phyloP scores from a whole-genome alignment of 2,113 vertebrate species.

The Rhabdomys dilectus region DNA sequence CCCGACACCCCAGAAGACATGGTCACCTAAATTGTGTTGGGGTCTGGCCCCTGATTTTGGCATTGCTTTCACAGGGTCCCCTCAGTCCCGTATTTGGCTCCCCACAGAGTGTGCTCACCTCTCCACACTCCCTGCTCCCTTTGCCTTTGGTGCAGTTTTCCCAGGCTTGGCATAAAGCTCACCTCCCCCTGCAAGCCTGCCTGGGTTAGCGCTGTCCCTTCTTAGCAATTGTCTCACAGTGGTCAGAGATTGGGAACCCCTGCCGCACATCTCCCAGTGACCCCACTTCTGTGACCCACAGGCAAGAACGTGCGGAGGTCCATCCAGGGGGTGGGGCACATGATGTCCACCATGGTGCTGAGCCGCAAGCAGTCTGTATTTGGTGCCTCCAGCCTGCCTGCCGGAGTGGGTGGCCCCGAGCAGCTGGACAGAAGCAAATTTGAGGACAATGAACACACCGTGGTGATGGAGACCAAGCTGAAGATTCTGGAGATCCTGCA shows the following conservation, averaged over 20 bases:
- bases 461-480: conserved; percentile 99
- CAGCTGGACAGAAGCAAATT: conserved; percentile 90
- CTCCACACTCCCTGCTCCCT: neutral
- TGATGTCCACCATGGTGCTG: conserved; percentile 99
- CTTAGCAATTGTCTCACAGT: neutral
- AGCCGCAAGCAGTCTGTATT: conserved; percentile 96
- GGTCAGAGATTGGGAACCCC: neutral
- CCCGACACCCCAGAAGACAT: neutral
- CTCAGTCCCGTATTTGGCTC: neutral
- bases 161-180: neutral
- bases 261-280: neutral
- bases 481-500: conserved; percentile 98
- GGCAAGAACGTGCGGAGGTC: conserved; percentile 96
- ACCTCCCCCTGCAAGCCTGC: neutral
- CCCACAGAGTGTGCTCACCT: neutral
- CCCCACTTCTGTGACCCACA: conserved; percentile 50
- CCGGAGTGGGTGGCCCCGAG: conserved; percentile 79
- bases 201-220: neutral
- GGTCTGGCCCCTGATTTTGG: neutral
- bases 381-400: conserved; percentile 83
- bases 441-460: conserved; percentile 93
- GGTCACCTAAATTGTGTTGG: neutral
- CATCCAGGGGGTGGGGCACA: conserved; percentile 98
- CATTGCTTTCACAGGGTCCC: neutral
- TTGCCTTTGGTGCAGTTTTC: neutral